Conservation (phyloP, 2,888 invertebrate species). For the Aproaerema taeniolella region DNA sequence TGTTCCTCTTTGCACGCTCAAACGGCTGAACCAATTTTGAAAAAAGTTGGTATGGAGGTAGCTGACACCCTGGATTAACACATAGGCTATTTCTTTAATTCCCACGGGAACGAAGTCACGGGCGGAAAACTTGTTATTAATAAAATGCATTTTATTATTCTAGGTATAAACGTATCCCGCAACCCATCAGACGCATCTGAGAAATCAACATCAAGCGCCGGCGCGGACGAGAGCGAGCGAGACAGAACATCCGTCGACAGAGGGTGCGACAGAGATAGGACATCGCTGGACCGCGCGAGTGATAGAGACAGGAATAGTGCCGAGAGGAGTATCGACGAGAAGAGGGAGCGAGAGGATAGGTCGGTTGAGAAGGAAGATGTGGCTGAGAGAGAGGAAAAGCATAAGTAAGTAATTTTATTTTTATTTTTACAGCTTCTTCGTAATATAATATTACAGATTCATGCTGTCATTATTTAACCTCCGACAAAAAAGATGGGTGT, state of each 20-base stretch:
- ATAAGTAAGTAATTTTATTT: slow-evolving; percentile 33
- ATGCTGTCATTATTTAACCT: neutral
- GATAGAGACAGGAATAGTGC: too few relatives aligned
- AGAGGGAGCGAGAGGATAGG: slow-evolving; percentile 22
- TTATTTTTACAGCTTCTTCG: neutral
- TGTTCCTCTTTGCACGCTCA: too few relatives aligned
- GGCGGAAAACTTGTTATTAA: too few relatives aligned
- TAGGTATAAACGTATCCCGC: slow-evolving; percentile 61
- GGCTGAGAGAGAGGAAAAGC: slow-evolving; percentile 31
- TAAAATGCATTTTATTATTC: too few relatives aligned
- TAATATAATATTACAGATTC: neutral
- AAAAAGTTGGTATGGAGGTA: too few relatives aligned
- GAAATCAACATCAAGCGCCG: slow-evolving; percentile 33
- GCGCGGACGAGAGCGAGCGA: slow-evolving; percentile 21
- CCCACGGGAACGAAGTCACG: too few relatives aligned
- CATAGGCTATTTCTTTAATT: neutral
- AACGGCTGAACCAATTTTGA: too few relatives aligned
- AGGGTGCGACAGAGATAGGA: slow-evolving; percentile 18
- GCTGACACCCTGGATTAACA: neutral
- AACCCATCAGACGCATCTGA: slow-evolving; percentile 67
- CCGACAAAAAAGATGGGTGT: neutral
- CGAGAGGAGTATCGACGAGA: slow-evolving; percentile 27
- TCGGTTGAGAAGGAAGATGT: slow-evolving; percentile 29
- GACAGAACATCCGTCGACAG: slow-evolving; percentile 4
- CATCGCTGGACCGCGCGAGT: slow-evolving; percentile 19